Evolutionary conservation across 2,888 invertebrate species (phyloP), one percentile per base, ranked within the genome.

Genomic region (Keiferia lycopersicella): DNA sequence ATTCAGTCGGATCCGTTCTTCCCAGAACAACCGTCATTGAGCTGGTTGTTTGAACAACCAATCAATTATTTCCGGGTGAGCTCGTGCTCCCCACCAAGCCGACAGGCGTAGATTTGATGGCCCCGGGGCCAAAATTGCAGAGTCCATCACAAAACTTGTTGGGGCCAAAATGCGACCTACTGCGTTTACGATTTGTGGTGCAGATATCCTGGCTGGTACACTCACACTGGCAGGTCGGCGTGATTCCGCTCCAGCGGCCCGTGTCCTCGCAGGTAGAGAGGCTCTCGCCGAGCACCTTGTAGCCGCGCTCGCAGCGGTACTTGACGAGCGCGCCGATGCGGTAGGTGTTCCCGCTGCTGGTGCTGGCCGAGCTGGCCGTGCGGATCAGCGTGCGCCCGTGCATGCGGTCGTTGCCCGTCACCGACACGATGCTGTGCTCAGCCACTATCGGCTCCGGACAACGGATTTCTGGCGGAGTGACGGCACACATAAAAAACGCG

Each of bases 401-500:
- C 93, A 96, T 96, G 61, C 98, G 93, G 81, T 98, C 98, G 80
- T 98, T 98, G 62, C 97, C 97, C 0, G 97, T 97, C 39, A 98
- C 96, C 0, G 97, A 97, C 0, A 97, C 93, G 22, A 97, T 96
- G 68, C 97, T 96, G 81, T 97, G 97, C 34, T 96, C 95, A 0
- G 98, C 96, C 34, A 97, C 90, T 2, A 94, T 88, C 0, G 98
- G 98, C 75, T 97, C 97, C 0, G 95, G 93, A 76, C 98, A 98
- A 63, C 98, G 94, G 70, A 98, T 96, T 91, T 98, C 97, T 96
- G 83, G 53, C 65, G 62, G 20, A 38, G 18, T 18, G 2, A 30
- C 6, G 30, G n/a, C n/a, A n/a, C n/a, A n/a, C n/a, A n/a, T n/a
- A n/a, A n/a, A n/a, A n/a, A n/a, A n/a, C n/a, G n/a, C n/a, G n/a